A percentile compares a stretch with the other conserved stretches of the same genome.
Conservation (phyloP, 2,888 invertebrate genomes). For the Microdon myrmicae region DNA sequence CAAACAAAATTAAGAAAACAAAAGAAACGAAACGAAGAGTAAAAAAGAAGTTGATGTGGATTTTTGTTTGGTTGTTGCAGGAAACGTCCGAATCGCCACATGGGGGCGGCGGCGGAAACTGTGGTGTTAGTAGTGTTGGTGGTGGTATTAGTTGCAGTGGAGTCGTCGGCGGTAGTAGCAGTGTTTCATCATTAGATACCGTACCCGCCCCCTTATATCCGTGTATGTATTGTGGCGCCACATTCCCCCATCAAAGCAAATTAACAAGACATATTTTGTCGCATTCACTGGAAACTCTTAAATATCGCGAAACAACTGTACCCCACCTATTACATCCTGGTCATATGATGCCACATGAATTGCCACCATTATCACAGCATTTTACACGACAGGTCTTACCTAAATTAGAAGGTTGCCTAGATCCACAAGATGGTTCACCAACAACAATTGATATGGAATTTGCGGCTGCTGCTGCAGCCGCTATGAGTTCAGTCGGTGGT, state of each 20-base stretch:
- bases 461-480: constrained; percentile 61
- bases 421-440: constrained; percentile 59
- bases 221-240: constrained; percentile 90
- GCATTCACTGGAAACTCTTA: constrained; percentile 87
- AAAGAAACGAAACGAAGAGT: constrained; percentile 57
- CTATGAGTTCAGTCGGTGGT: constrained; percentile 56
- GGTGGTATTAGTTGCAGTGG: constrained; percentile 56
- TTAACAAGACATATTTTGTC: constrained; percentile 88
- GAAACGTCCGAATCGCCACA: constrained; percentile 78
- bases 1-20: constrained; percentile 49
- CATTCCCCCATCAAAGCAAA: constrained; percentile 91
- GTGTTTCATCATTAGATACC: constrained; percentile 52
- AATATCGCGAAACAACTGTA: constrained; percentile 79
- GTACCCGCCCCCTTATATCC: constrained; percentile 71
- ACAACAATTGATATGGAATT: constrained; percentile 58
- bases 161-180: constrained; percentile 54
- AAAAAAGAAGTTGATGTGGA: constrained; percentile 88
- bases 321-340: constrained; percentile 73
- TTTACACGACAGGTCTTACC: constrained; percentile 67
- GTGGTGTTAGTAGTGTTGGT: constrained; percentile 57
- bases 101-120: constrained; percentile 63
- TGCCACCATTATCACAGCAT: constrained; percentile 62
- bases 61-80: constrained; percentile 88
- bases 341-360: constrained; percentile 67
- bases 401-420: constrained; percentile 55